Evolutionary conservation across 1,140 invertebrate genomes (phyloP).

Genomic region (Ceratosolen fusciceps): DNA sequence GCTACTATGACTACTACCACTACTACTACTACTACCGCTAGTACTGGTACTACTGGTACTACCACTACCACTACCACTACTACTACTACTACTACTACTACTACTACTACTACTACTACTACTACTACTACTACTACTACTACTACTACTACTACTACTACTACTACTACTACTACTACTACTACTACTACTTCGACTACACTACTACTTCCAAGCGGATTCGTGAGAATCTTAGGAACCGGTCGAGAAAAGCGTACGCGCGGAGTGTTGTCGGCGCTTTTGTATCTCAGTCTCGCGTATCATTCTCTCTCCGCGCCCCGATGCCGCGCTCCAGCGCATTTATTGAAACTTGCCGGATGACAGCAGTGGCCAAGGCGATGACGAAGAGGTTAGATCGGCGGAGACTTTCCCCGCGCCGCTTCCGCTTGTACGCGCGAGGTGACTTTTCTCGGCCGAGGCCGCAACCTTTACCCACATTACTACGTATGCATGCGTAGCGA

Average conservation of each 20-base stretch:
- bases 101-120: too few relatives aligned
- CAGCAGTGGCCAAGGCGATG: background rate
- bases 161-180: too few relatives aligned
- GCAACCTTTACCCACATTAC: slow-evolving; percentile 45
- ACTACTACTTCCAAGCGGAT: background rate
- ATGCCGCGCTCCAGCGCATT: background rate
- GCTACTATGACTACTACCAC: too few relatives aligned
- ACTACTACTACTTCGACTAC: too few relatives aligned
- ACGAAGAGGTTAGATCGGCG: background rate
- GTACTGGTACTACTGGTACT: too few relatives aligned
- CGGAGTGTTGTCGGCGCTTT: background rate
- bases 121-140: too few relatives aligned
- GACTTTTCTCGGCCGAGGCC: slow-evolving; percentile 50
- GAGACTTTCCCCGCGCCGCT: slow-evolving; percentile 31
- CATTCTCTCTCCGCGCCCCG: background rate
- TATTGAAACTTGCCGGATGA: background rate
- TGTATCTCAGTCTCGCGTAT: slow-evolving; percentile 1
- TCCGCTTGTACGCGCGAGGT: slow-evolving; percentile 12
- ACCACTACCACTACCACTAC: too few relatives aligned
- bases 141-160: too few relatives aligned
- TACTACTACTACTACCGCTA: too few relatives aligned
- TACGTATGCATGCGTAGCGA: slow-evolving; percentile 4
- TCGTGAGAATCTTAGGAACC: slow-evolving; percentile 44
- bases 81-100: too few relatives aligned
- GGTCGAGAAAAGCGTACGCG: slow-evolving; percentile 10